Base-by-base conservation (phyloP, 1,140 invertebrate species). In the Procambarus virginalis region DNA sequence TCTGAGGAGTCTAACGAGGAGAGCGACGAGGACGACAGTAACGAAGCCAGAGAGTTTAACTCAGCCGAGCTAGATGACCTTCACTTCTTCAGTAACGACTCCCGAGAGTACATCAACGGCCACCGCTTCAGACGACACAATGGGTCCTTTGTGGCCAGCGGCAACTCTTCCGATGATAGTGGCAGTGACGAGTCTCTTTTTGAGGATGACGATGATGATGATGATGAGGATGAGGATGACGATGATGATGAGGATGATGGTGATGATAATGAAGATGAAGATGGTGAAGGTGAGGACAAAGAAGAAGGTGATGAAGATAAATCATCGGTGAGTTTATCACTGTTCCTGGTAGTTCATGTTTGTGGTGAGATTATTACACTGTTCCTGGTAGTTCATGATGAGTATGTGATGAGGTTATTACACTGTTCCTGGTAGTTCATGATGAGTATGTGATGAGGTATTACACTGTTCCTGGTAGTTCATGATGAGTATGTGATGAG, bases 141-240 rank as follows among this genome's bases (percentile, higher is more conserved):
- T 17, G 76, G n/a, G 4, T 79, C 84, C 17, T 45, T 60, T 22
- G 45, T 20, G 4, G 68, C 76, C 45, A 14, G 48, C 58, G 76
- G 68, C 1, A 34, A 79, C 6, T 64, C 34, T 34, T 34, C 34
- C 76, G 48, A 46, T 22, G 76, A 79, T 9, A 58, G 51, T 17
- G 68, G 46, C 73, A 80, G 76, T 14, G 87, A 89, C 17, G 86
- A 89, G 8, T 75, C 77, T 14, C 75, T 78, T 70, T 80, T 84
- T 0, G 81, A 89, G 0, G 87, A 89, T 22, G 87, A 89, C 0
- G 86, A 88, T 2, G 86, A 88, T 8, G 87, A 89, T 10, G 87
- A 84, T 2, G 87, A 89, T 34, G 87, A 89, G 2, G 87, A 89
- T n/a, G 87, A 89, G 0, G 87, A 78, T 12, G 87, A 84, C 4